Percentiles rank a stretch among this genome's conserved stretches.
Evolutionary conservation across 2,888 invertebrate species (phyloP).

Genomic region (Lasioglossum leucozonium): DNA sequence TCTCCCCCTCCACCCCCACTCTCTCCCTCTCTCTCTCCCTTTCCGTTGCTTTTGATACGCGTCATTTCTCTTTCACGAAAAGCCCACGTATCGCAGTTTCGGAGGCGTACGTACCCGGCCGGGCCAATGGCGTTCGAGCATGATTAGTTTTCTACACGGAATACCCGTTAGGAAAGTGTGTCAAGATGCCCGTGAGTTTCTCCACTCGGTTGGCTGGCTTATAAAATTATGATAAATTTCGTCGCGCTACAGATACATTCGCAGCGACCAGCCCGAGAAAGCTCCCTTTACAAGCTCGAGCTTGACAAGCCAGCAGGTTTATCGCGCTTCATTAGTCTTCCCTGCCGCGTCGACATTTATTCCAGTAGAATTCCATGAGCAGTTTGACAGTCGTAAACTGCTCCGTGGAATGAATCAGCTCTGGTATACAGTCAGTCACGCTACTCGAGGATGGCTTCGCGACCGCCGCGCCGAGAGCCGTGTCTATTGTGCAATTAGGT

Average conservation of each 20-base stretch:
- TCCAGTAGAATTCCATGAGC: constrained; percentile 21
- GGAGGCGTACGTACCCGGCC: constrained; percentile 20
- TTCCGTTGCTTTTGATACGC: constrained; percentile 31
- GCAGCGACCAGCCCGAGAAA: constrained; percentile 27
- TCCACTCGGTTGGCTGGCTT: constrained; percentile 33
- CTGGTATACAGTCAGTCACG: neutral
- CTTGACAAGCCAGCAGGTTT: constrained; percentile 5
- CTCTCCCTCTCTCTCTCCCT: constrained; percentile 27
- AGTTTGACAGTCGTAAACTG: constrained; percentile 18
- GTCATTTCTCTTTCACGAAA: constrained; percentile 66
- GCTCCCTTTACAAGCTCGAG: constrained; percentile 9
- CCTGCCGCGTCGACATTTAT: constrained; percentile 21
- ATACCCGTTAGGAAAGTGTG: constrained; percentile 59
- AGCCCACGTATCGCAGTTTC: constrained; percentile 42
- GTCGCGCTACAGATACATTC: constrained; percentile 11
- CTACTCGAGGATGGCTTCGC: neutral
- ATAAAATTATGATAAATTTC: constrained; percentile 58
- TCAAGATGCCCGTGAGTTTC: constrained; percentile 52
- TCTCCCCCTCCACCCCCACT: constrained; percentile 47
- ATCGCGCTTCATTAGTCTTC: constrained; percentile 38
- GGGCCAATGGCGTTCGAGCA: constrained; percentile 38
- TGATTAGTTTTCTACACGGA: constrained; percentile 57
- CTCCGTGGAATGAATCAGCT: constrained; percentile 4
- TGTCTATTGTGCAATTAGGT: neutral
- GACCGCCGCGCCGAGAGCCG: neutral